These are phyloP conservation scores for Corythornis leucogaster DNA, from an alignment of 2,797 vertebrate species.

Conservation along the genomic window DNA sequence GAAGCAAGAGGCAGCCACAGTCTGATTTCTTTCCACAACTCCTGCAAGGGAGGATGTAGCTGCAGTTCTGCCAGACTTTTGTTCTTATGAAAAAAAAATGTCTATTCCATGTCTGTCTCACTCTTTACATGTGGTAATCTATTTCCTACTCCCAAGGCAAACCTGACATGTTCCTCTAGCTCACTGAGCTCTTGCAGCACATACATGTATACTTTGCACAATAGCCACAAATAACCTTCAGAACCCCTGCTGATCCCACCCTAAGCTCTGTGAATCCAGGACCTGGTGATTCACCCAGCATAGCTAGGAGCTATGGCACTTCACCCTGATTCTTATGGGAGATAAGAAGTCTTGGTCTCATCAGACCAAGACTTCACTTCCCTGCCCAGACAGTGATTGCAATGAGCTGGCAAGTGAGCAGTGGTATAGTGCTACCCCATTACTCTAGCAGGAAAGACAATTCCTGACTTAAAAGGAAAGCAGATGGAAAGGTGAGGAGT, in stretches of 20 bases:
- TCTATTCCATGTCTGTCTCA: not conserved
- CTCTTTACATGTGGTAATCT: not conserved
- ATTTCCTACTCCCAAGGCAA: not conserved
- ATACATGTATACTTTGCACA: accelerated
- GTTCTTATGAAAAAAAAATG: not conserved
- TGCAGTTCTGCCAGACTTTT: not conserved
- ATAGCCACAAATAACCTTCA: not conserved
- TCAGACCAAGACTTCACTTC: not conserved
- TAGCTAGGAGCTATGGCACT: not conserved
- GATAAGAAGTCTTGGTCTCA: not conserved
- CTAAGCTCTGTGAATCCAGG: accelerated
- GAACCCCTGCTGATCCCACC: not conserved
- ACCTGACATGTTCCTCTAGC: not conserved
- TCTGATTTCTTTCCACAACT: not conserved
- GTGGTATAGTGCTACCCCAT: not conserved
- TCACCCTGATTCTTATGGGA: not conserved
- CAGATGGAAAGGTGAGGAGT: not conserved
- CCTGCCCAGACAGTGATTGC: too few species aligned
- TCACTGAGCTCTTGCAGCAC: not conserved
- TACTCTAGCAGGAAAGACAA: not conserved
- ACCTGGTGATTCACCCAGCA: not conserved
- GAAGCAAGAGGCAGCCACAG: not conserved
- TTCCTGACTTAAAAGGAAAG: not conserved
- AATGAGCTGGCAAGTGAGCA: not conserved
- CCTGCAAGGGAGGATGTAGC: not conserved